Base-by-base conservation (phyloP, 2,888 invertebrate genomes). In the Anaspis maculata region DNA sequence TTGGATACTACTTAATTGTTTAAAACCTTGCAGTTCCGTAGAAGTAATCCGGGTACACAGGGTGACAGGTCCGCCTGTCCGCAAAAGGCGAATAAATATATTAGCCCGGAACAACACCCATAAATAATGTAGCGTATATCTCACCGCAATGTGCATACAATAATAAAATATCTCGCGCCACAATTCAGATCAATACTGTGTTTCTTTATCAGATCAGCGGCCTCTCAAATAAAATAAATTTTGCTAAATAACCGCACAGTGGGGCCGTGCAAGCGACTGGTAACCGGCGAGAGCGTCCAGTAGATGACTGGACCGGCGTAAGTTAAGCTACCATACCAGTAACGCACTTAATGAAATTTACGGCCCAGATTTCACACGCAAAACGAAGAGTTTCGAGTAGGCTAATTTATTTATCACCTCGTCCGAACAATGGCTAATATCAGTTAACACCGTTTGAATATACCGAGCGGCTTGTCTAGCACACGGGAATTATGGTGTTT, bases 281-380 rank as follows among this genome's bases (percentile, higher is more conserved):
- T 19, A 28, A 27, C 24, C 22, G 21, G 23, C 14, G 22, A 7
- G 15, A n/a, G 5, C 25, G 29, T 11, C 23, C 9, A 10, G 34
- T 15, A 51, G 31, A 51, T 42, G 34, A 32, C 44, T 60, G 60
- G 52, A 34, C 49, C 31, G 41, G 42, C 51, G 39, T 36, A 43
- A 37, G 41, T 49, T 56, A 53, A 56, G 58, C 61, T 60, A 59
- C 62, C 59, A 61, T 58, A 58, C 59, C 61, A 51, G 61, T 62
- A 62, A 62, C 56, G 61, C 59, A 62, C 59, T 60, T 59, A 59
- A 61, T 57, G 59, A 57, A 59, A 62, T 61, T 62, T 62, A 62
- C 62, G 52, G 57, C 51, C 52, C 48, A 56, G 59, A 59, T 59
- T 60, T 58, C 54, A 50, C 51, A 49, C 52, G 9, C n/a, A 52